Evolutionary conservation across 1,140 invertebrate genomes (phyloP), one percentile per base, ranked within the genome.

Genomic region (Drosophila santomea): DNA sequence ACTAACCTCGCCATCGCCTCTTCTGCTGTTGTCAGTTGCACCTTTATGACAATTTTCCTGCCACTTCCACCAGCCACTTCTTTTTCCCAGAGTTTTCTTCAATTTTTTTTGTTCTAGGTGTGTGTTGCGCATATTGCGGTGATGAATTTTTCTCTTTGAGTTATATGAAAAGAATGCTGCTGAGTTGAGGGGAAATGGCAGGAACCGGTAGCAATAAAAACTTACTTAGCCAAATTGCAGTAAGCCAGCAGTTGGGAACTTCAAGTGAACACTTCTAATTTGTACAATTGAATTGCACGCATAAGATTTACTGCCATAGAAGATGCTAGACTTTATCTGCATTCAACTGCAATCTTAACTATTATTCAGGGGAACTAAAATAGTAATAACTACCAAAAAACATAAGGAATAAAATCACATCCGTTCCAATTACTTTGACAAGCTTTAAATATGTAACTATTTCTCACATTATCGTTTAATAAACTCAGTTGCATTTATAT

Each of bases 1-100:
- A 84, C 90, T 80, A 90, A 68, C 57, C 69, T 73, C 48, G 54
- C 48, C 55, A 39, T 35, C 64, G 44, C 38, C 28, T 43, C 52
- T 56, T 57, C 66, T 82, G 67, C 61, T 63, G 67, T 69, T 90
- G 85, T 82, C 75, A 86, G 84, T 91, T 91, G 84, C 90, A 91
- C 90, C 90, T 91, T 91, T 90, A 90, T 91, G 90, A 91, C 90
- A 91, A 85, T 91, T 90, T 91, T 86, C 84, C 83, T 88, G 47
- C 71, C 79, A 71, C 74, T 83, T 75, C 67, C 85, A 64, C 60
- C 60, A 45, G 71, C 44, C 60, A 38, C 38, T 77, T 69, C 62
- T 47, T 66, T 76, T 58, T 62, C 44, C 20, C 62, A 3, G 32
- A 36, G 2, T 52, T 68, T 68, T 68, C 61, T 66, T 64, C 15